These are phyloP conservation scores for Poecilia gillii DNA, from an alignment of 2,797 vertebrate species.

Conservation along the genomic window DNA sequence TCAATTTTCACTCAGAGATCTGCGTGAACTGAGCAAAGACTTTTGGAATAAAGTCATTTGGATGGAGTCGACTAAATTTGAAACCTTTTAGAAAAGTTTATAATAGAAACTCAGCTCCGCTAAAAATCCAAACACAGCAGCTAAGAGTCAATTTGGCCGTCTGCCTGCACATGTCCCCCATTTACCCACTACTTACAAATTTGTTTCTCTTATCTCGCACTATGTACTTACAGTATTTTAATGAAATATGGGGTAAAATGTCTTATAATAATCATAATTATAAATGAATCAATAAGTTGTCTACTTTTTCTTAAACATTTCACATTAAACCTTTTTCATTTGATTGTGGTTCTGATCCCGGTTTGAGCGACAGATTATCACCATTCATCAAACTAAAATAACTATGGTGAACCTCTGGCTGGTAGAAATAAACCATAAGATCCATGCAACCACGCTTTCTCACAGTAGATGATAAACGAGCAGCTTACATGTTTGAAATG, in stretches of 20 bases:
- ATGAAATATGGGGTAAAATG: background rate
- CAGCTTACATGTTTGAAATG: background rate
- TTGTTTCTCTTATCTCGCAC: background rate
- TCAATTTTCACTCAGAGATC: background rate
- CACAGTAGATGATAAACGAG: background rate
- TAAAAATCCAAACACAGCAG: background rate
- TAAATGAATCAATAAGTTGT: background rate
- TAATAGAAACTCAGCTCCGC: background rate
- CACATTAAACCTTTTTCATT: background rate
- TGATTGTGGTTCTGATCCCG: background rate
- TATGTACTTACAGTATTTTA: background rate
- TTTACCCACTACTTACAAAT: background rate
- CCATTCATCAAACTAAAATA: background rate
- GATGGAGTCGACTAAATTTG: background rate
- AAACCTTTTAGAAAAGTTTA: background rate
- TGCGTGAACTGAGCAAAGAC: background rate
- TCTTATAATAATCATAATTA: background rate
- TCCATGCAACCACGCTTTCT: background rate
- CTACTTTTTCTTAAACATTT: background rate
- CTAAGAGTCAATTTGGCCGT: background rate
- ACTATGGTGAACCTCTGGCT: background rate
- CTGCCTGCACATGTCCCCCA: background rate
- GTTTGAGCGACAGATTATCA: background rate
- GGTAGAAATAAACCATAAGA: background rate
- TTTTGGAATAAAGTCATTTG: background rate